phyloP scores from a whole-genome alignment of 1,140 invertebrate genomes.

The Hetaerina americana region DNA sequence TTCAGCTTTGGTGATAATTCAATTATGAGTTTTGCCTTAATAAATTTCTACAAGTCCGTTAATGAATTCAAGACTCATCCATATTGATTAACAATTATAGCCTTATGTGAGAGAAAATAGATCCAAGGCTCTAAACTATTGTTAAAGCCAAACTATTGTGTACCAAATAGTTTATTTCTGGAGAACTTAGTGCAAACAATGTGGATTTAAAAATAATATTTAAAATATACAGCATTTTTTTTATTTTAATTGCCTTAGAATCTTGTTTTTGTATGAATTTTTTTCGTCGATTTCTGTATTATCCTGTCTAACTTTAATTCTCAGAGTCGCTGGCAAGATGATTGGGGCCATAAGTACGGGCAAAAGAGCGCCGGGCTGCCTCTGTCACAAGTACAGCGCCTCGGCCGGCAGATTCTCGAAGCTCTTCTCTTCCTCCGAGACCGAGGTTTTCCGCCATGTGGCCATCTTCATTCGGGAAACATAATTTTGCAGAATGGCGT shows the following conservation, averaged over 20 bases:
- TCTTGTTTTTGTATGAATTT: constrained; percentile 11
- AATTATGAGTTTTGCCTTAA: too few relatives aligned
- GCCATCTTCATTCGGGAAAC: constrained; percentile 80
- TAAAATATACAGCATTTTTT: background rate
- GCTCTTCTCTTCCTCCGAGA: constrained; percentile 75
- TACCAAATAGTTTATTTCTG: too few relatives aligned
- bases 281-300: too few relatives aligned
- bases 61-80: too few relatives aligned
- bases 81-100: too few relatives aligned
- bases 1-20: too few relatives aligned
- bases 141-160: too few relatives aligned
- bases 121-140: too few relatives aligned
- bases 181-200: too few relatives aligned
- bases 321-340: constrained; percentile 49
- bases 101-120: too few relatives aligned
- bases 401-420: constrained; percentile 78
- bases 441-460: constrained; percentile 72
- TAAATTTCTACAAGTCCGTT: too few relatives aligned
- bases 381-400: constrained; percentile 62
- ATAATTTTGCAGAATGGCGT: constrained; percentile 83
- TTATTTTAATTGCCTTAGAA: background rate
- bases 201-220: background rate
- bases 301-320: constrained; percentile 5
- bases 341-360: constrained; percentile 56
- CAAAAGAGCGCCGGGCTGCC: constrained; percentile 51